These are phyloP conservation scores for Bostrychus sinensis DNA, from an alignment of 2,113 vertebrate genomes.

Conservation along the genomic window DNA sequence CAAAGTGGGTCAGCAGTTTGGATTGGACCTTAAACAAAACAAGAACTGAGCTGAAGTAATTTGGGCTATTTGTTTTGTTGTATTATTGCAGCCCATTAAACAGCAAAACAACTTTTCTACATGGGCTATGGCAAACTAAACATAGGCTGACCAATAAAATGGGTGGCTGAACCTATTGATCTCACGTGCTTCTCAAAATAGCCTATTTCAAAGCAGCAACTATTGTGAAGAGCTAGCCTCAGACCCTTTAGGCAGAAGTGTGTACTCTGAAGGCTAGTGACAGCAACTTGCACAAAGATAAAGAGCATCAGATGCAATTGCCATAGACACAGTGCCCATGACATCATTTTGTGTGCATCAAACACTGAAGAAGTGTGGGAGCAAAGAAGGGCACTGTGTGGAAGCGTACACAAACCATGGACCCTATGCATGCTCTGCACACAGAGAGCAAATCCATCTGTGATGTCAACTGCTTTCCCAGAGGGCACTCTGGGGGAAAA, in stretches of 20 bases:
- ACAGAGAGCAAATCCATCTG: slow-evolving; percentile 69
- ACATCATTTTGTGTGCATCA: slow-evolving; percentile 75
- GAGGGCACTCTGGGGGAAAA: slow-evolving; percentile 67
- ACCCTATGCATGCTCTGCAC: slow-evolving; percentile 65
- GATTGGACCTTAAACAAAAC: slow-evolving; percentile 41
- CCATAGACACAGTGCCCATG: slow-evolving; percentile 68
- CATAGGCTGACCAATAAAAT: slow-evolving; percentile 44
- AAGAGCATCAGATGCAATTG: slow-evolving; percentile 80
- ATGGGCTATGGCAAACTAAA: slow-evolving; percentile 27
- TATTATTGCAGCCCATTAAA: slow-evolving; percentile 52
- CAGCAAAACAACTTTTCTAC: slow-evolving; percentile 38
- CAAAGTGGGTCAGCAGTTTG: slow-evolving; percentile 61
- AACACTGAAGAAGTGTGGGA: slow-evolving; percentile 39
- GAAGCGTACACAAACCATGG: slow-evolving; percentile 69
- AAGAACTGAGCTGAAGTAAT: slow-evolving; percentile 61
- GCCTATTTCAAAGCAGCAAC: slow-evolving; percentile 66
- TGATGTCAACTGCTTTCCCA: slow-evolving; percentile 80
- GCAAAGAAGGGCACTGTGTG: slow-evolving; percentile 52
- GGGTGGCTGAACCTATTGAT: slow-evolving; percentile 51
- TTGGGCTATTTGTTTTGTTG: slow-evolving; percentile 42
- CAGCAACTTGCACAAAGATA: slow-evolving; percentile 80
- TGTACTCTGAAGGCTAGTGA: slow-evolving; percentile 50
- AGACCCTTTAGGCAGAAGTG: slow-evolving; percentile 50
- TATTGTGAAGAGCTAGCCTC: slow-evolving; percentile 59
- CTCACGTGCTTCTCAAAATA: slow-evolving; percentile 77